Conservation (phyloP, 2,113 vertebrate genomes). For the human (Homo sapiens) region GRCh38 chrX:40856001-40856500, state of each 20-base stretch:
- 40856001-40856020: neutral
- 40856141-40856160: neutral
- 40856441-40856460: neutral
- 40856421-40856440: neutral
- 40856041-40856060: neutral
- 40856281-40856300: neutral
- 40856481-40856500: neutral
- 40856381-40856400: slow-evolving; percentile 2
- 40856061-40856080: neutral
- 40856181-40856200: neutral
- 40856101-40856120: neutral
- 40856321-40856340: neutral
- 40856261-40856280: neutral
- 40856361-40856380: neutral
- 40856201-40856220: neutral
- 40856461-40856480: neutral
- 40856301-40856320: neutral
- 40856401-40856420: neutral
- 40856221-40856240: neutral
- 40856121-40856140: neutral
- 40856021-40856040: neutral
- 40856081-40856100: neutral
- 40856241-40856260: neutral
- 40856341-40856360: neutral
- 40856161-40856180: neutral